Evolutionary conservation across 2,888 invertebrate genomes (phyloP), one percentile per base, ranked within the genome.

Genomic region (Melieria omissa): DNA sequence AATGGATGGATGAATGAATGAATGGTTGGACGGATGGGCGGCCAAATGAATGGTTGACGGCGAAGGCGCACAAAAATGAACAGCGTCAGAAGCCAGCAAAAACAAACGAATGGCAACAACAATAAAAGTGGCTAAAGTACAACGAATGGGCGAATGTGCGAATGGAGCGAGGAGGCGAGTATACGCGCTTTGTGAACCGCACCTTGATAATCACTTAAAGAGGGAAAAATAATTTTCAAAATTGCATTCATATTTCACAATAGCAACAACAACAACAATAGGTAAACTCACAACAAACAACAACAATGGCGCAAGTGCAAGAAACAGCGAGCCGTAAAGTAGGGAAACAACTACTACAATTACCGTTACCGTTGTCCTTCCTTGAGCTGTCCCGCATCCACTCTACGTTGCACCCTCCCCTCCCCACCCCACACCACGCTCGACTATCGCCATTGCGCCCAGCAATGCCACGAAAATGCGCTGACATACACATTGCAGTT

Each of bases 161-260:
- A 55, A 70, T 67, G 47, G 46, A 29, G 42, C 65, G 64, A 64
- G 68, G 67, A 71, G 67, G 67, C 68, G 67, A 66, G 68, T 65
- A 58, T 54, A 71, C 10, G 12, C 6, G 29, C 73, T 65, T 72
- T 73, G 76, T 81, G 78, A 78, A 81, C 86, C 86, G 85, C 86
- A 86, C 86, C 86, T 85, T 85, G 80, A 84, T 84, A 86, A 85
- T 86, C 86, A 86, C 85, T 86, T 86, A 86, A 85, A 79, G 29
- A 80, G 78, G 78, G 78, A 78, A 78, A 79, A 79, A 78, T 76
- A 77, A 77, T 76, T 78, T 79, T 71, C 76, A 76, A 79, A 77
- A 77, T 78, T 77, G 78, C 79, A 77, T 77, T 78, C 77, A 78
- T 78, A 77, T 77, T 76, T 77, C 76, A 77, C 54, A 46, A 29